Percentiles rank a stretch among this genome's conserved stretches.
Conservation (phyloP, 2,113 vertebrate species). For the Noctilio leporinus region DNA sequence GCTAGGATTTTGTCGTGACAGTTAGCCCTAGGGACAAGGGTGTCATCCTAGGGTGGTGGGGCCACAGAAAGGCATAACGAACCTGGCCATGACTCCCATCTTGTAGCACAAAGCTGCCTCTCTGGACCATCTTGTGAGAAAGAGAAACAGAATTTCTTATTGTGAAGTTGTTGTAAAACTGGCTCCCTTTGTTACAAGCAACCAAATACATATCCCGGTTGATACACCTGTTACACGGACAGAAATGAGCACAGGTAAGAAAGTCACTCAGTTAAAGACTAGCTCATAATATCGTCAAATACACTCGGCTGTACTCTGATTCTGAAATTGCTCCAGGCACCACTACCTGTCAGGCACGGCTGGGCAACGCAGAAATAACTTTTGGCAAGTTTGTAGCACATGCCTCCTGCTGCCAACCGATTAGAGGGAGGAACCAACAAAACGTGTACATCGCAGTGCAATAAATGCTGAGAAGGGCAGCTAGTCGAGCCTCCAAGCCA, state of each 20-base stretch:
- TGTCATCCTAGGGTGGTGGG: too few species aligned
- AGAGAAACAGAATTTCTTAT: not conserved
- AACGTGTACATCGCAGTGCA: not conserved
- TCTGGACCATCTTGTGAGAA: not conserved
- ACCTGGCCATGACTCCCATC: not conserved
- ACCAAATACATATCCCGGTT: not conserved
- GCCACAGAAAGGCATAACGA: too few species aligned
- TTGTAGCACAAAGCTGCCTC: not conserved
- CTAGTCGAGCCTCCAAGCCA: not conserved
- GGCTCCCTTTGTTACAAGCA: not conserved
- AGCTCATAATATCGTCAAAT: not conserved
- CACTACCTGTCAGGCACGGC: not conserved
- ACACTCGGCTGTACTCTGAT: not conserved
- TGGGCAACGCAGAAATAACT: not conserved
- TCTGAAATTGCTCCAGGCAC: not conserved
- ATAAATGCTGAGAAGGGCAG: not conserved
- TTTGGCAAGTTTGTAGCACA: not conserved
- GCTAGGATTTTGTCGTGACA: not conserved
- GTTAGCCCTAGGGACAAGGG: not conserved
- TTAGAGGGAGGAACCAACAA: not conserved
- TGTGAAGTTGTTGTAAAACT: not conserved
- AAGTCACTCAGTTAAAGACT: not conserved
- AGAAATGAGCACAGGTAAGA: not conserved
- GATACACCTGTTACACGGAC: not conserved
- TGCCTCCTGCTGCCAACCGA: not conserved